Percentiles rank a stretch among this genome's conserved stretches.
Evolutionary conservation across 2,797 vertebrate genomes (phyloP).

Genomic region (Erethizon dorsatum): DNA sequence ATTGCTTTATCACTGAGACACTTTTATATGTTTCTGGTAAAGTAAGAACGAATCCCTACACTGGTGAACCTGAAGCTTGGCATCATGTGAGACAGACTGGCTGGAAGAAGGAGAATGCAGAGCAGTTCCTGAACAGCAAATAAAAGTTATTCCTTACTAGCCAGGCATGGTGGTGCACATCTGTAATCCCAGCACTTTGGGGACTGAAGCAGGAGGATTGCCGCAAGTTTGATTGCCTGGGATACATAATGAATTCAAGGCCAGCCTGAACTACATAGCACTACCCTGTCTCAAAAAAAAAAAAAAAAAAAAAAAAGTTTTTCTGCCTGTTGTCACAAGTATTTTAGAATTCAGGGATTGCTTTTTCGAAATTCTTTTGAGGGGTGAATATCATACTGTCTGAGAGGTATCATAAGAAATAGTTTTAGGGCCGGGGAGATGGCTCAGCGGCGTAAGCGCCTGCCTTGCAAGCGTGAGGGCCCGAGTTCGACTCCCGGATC

Average conservation of each 20-base stretch:
- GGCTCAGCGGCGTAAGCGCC: no score
- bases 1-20: background rate
- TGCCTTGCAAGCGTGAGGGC: no score
- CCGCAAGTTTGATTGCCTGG: background rate
- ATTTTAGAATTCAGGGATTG: constrained; percentile 14
- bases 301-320: background rate
- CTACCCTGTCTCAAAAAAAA: background rate
- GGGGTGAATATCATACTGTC: constrained; percentile 12
- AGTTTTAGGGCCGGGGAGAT: no score
- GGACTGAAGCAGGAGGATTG: background rate
- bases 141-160: background rate
- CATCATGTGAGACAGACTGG: background rate
- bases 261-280: background rate
- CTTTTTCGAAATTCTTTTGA: background rate
- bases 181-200: background rate
- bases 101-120: background rate
- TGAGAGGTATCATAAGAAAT: background rate
- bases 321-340: background rate
- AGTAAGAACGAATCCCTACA: background rate
- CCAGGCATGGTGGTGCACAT: background rate
- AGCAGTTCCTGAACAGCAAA: background rate
- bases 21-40: constrained; percentile 9
- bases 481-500: no score
- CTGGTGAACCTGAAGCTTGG: background rate
- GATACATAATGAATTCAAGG: background rate